Evolutionary conservation across 2,113 vertebrate genomes (phyloP), one percentile per base, ranked within the genome.

Genomic region (Tetrax tetrax): DNA sequence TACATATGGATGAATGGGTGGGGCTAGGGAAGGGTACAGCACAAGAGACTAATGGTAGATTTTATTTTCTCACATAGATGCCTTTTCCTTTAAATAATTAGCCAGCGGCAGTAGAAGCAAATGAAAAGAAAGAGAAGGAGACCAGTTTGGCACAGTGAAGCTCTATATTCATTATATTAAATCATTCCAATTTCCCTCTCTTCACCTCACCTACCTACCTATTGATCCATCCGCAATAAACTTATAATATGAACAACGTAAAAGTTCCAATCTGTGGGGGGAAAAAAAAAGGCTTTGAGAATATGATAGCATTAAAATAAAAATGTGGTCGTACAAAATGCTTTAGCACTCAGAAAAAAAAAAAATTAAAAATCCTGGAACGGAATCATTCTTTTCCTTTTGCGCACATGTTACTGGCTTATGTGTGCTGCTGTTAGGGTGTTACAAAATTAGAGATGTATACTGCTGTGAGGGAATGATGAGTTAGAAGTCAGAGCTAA

Each of bases 1-100:
- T 97, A 98, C 98, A 98, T 98, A 98, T 98, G 98, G 98, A 97
- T 96, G 97, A 92, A 96, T 97, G 97, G 98, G 98, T 95, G 98
- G 98, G 95, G 97, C 97, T 96, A 89, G 65, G 63, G 83, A 95
- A 91, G 96, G 97, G 95, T 56, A 81, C 96, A 97, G 95, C 96
- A 87, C 79, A 37, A 90, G 97, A 97, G 96, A 96, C 93, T 96
- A 97, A 98, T 95, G 97, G 95, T 79, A 86, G 90, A 79, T 93
- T 97, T 97, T 96, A 92, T 97, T 97, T 97, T 96, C 94, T 97
- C 94, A 93, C 94, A 76, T 96, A 88, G 81, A 65, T 84, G 93
- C 71, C 87, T 96, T 93, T 95, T 90, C 68, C 96, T 97, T 98
- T 95, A 95, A 97, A 97, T 93, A 95, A 97, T 97, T 96, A 97